These are phyloP conservation scores for Hoplias malabaricus DNA, from an alignment of 2,113 vertebrate species.

Conservation along the genomic window DNA sequence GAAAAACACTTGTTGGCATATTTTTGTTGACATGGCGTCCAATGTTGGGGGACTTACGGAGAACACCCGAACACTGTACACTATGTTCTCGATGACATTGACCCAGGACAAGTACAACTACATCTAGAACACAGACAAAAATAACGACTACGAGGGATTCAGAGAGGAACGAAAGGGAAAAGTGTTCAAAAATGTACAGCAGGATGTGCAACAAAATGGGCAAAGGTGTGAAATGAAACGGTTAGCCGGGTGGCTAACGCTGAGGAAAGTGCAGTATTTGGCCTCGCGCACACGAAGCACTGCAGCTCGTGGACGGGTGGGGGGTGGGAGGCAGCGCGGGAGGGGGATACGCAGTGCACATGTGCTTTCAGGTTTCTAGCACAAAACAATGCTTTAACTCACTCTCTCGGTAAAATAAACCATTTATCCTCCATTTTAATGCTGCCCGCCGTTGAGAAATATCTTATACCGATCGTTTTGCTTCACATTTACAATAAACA, in stretches of 20 bases:
- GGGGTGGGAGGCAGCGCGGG: conserved; percentile 18
- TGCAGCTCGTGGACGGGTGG: conserved; percentile 61
- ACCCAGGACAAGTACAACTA: background rate
- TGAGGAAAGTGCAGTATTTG: conserved; percentile 36
- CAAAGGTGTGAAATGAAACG: conserved; percentile 6
- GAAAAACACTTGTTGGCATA: no score
- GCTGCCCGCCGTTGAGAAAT: no score
- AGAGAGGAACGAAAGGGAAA: background rate
- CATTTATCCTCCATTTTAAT: no score
- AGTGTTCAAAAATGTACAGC: background rate
- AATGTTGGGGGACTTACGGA: no score
- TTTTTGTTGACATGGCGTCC: no score
- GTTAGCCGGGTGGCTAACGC: conserved; percentile 62
- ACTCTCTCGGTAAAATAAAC: no score
- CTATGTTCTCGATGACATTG: conserved; percentile 50
- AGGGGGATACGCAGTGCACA: conserved; percentile 69
- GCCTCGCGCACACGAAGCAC: conserved; percentile 63
- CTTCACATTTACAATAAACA: no score
- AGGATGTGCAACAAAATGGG: background rate
- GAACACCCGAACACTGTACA: no score
- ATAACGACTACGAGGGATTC: background rate
- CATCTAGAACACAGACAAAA: conserved; percentile 15
- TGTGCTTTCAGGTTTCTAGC: conserved; percentile 61
- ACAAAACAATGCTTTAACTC: conserved; percentile 56
- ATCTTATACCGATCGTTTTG: no score